Evolutionary conservation across 2,888 invertebrate species (phyloP), one percentile per base, ranked within the genome.

Genomic region (Caenorhabditis auriculariae): DNA sequence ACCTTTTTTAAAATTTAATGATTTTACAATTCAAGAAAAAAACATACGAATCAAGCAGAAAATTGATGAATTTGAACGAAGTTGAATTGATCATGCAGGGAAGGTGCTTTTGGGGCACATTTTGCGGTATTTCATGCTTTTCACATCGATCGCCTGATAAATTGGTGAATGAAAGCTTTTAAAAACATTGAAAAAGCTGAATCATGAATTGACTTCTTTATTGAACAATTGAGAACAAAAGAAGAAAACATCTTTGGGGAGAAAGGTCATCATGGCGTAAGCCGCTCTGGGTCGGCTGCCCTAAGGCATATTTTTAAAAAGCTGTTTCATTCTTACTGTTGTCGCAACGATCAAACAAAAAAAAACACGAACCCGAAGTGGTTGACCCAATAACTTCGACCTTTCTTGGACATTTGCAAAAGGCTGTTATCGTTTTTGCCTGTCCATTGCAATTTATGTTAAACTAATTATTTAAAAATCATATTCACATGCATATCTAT

Each of bases 381-480:
- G 44, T 55, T 19, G 39, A 55, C n/a, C 32, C 43, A 15, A 61
- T 15, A 12, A 53, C 38, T 19, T 52, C 60, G 5, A 61, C 19
- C 0, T 27, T 53, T n/a, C 23, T 7, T n/a, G 67, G 63, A 45
- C 67, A 67, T 9, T 60, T 38, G 45, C 67, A 67, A 3, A 27
- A 42, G 2, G 63, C 60, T 26, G 52, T 60, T 12, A 67, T 50
- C 4, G 59, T 67, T 47, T 56, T 49, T 4, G 19, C 19, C 50
- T 60, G 32, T 9, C 46, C 39, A 15, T 19, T 29, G 43, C 38
- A 26, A 41, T 35, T 27, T 29, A 27, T 15, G 50, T 50, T n/a
- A 27, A 15, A 19, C 24, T 21, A 9, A 39, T 41, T 37, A 19
- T 26, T 4, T 45, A 39, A 42, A 41, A 39, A 37, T 32, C 5